Evolutionary conservation across 2,797 vertebrate genomes (phyloP).

Genomic region (Nannoperca australis): DNA sequence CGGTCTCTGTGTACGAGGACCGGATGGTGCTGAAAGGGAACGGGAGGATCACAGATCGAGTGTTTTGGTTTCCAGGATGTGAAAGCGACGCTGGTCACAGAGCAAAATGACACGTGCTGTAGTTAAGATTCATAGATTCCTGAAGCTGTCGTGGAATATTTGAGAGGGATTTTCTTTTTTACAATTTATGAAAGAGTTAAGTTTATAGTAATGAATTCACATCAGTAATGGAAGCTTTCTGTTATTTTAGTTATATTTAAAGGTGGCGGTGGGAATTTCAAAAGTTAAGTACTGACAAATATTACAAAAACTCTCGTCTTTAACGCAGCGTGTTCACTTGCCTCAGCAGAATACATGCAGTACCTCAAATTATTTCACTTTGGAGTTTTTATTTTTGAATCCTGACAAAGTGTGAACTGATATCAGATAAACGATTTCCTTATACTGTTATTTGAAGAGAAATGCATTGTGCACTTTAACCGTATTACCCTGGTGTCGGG

Average conservation of each 20-base stretch:
- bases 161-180: background rate
- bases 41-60: constrained; percentile 87
- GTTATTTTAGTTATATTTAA: background rate
- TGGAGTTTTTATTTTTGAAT: constrained; percentile 3
- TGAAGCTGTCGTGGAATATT: background rate
- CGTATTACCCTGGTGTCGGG: background rate
- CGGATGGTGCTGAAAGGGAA: constrained; percentile 90
- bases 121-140: background rate
- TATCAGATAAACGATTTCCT: background rate
- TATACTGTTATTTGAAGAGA: background rate
- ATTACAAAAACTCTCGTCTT: background rate
- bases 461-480: background rate
- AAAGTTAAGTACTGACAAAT: background rate
- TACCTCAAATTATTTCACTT: constrained; percentile 18
- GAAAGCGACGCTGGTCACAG: background rate
- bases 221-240: background rate
- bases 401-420: background rate
- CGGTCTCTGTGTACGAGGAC: constrained; percentile 89
- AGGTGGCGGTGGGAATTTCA: background rate
- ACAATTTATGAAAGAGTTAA: background rate
- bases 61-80: constrained; percentile 80
- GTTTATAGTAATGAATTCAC: background rate
- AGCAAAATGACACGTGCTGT: background rate
- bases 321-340: background rate
- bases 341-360: constrained; percentile 8